Conservation (phyloP, 1,140 invertebrate genomes). For the Lepidurus arcticus region DNA sequence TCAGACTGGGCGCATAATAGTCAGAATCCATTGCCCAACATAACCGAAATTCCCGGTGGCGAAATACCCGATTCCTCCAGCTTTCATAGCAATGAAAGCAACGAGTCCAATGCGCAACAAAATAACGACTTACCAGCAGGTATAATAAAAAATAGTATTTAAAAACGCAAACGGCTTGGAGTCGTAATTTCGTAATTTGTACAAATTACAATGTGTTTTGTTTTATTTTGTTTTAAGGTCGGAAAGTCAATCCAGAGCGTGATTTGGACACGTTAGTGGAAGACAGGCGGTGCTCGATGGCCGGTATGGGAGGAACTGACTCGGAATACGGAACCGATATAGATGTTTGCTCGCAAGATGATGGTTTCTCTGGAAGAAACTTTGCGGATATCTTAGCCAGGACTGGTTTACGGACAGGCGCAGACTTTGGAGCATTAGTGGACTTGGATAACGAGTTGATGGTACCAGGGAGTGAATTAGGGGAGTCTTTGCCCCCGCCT, state of each 20-base stretch:
- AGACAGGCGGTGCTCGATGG: slow-evolving; percentile 7
- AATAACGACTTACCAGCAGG: slow-evolving; percentile 32
- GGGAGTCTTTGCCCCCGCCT: slow-evolving; percentile 49
- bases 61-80: slow-evolving; percentile 85
- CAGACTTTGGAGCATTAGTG: slow-evolving; percentile 42
- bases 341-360: slow-evolving; percentile 27
- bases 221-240: slow-evolving; percentile 28
- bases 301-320: slow-evolving; percentile 24
- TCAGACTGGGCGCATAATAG: slow-evolving; percentile 84
- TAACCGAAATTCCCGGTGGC: slow-evolving; percentile 82
- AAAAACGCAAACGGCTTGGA: neutral
- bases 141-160: slow-evolving; percentile 23
- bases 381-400: slow-evolving; percentile 34
- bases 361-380: slow-evolving; percentile 23
- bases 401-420: slow-evolving; percentile 31
- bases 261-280: slow-evolving; percentile 35
- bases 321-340: slow-evolving; percentile 31
- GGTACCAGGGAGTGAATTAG: slow-evolving; percentile 57
- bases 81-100: slow-evolving; percentile 81
- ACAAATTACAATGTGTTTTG: neutral
- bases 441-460: slow-evolving; percentile 52
- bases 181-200: neutral
- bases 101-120: slow-evolving; percentile 61
- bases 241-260: slow-evolving; percentile 30
- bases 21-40: slow-evolving; percentile 78